Evolutionary conservation across 1,140 invertebrate genomes (phyloP).

Genomic region (Oedothorax gibbosus): DNA sequence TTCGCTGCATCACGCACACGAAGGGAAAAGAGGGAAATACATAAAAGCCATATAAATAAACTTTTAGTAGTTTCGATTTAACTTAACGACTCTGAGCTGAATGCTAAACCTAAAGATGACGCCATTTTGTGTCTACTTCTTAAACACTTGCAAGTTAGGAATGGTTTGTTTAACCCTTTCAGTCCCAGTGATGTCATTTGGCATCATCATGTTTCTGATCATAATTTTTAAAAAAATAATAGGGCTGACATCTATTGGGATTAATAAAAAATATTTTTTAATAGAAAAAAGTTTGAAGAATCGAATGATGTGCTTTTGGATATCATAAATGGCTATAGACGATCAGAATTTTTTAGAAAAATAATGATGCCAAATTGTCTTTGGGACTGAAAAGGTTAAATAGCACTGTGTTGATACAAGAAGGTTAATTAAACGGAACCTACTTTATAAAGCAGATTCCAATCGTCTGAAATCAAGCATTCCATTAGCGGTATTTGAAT

Average conservation of each 20-base stretch:
- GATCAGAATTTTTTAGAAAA: too few relatives aligned
- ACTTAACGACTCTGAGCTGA: slow-evolving; percentile 22
- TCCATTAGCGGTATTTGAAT: too few relatives aligned
- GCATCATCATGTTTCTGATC: too few relatives aligned
- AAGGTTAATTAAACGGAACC: not conserved
- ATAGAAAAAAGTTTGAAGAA: too few relatives aligned
- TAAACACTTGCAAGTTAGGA: not conserved
- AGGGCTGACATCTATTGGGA: too few relatives aligned
- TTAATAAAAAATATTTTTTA: too few relatives aligned
- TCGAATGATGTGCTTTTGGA: too few relatives aligned
- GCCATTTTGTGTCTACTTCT: not conserved
- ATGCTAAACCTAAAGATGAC: not conserved
- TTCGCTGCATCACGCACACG: slow-evolving; percentile 4
- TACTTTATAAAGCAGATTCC: not conserved
- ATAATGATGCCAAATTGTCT: too few relatives aligned
- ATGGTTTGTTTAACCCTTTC: not conserved
- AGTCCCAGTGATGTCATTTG: too few relatives aligned
- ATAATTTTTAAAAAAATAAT: too few relatives aligned
- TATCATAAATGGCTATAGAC: too few relatives aligned
- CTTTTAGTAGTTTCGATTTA: slow-evolving; percentile 30
- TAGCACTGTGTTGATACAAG: not conserved
- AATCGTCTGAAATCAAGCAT: not conserved
- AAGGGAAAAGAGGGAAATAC: not conserved
- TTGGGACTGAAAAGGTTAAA: too few relatives aligned
- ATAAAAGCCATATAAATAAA: slow-evolving; percentile 35